Conservation (phyloP, 2,888 invertebrate species). For the Pristionchus exspectatus region DNA sequence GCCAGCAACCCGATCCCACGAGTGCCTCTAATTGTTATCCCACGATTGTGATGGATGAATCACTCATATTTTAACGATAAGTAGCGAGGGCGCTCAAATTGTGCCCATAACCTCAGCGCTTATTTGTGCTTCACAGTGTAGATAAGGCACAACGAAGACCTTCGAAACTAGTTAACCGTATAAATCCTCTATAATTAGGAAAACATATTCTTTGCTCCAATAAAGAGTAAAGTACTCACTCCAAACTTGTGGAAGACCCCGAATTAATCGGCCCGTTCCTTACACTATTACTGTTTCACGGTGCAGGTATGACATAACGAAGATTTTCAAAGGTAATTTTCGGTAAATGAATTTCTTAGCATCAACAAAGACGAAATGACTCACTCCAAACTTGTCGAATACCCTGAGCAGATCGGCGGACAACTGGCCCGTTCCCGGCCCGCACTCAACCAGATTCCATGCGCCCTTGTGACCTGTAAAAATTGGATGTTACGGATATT, state of each 20-base stretch:
- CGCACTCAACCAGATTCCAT: constrained; percentile 93
- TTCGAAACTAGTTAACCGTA: not conserved
- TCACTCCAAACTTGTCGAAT: constrained; percentile 54
- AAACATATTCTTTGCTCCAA: too few relatives aligned
- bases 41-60: not conserved
- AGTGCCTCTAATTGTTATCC: not conserved
- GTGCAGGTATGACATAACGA: not conserved
- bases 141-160: not conserved
- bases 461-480: constrained; percentile 80
- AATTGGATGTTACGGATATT: constrained; percentile 79
- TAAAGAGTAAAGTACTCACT: too few relatives aligned
- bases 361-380: not conserved
- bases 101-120: too few relatives aligned
- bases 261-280: too few relatives aligned
- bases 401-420: constrained; percentile 88
- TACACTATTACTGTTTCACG: not conserved
- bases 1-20: not conserved
- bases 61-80: not conserved
- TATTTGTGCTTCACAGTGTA: not conserved
- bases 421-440: constrained; percentile 94
- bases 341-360: not conserved
- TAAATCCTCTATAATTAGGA: too few relatives aligned
- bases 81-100: too few relatives aligned
- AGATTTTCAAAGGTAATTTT: not conserved
- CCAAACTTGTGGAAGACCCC: too few relatives aligned